These are phyloP conservation scores for Cnemophilus loriae DNA, from an alignment of 2,113 vertebrate species.

Conservation along the genomic window DNA sequence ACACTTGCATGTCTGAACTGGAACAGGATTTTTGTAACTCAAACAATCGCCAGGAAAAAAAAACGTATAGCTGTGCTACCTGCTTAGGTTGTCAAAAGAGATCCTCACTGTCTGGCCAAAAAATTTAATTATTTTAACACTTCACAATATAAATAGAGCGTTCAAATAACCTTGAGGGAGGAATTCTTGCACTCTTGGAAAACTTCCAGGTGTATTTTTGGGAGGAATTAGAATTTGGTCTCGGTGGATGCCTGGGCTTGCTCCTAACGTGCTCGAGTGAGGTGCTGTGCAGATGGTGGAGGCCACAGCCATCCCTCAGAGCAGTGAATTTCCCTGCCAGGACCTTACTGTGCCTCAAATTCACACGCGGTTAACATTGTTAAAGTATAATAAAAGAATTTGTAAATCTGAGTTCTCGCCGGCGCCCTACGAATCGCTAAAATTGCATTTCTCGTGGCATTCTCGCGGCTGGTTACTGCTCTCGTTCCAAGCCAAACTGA, in stretches of 20 bases:
- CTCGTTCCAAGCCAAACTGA: not conserved
- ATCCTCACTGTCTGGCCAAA: not conserved
- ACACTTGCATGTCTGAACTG: not conserved
- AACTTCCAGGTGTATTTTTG: not conserved
- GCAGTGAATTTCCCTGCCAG: not conserved
- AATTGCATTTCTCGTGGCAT: not conserved
- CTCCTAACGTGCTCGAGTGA: not conserved
- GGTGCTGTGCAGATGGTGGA: not conserved
- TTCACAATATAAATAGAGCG: not conserved
- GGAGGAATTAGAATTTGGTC: not conserved
- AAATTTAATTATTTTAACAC: not conserved
- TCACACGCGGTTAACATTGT: not conserved
- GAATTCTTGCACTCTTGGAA: not conserved
- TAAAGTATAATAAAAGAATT: not conserved
- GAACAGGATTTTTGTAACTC: not conserved
- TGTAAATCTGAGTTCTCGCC: not conserved
- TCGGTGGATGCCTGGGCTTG: not conserved
- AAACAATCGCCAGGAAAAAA: not conserved
- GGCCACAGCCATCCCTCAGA: not conserved
- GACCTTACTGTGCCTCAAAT: not conserved
- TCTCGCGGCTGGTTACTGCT: not conserved
- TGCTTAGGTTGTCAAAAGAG: not conserved
- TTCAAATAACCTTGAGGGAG: not conserved
- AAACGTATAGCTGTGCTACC: not conserved
- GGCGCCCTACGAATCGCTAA: fast-evolving